Conservation (phyloP, 2,113 vertebrate genomes). For the Cnemophilus loriae region DNA sequence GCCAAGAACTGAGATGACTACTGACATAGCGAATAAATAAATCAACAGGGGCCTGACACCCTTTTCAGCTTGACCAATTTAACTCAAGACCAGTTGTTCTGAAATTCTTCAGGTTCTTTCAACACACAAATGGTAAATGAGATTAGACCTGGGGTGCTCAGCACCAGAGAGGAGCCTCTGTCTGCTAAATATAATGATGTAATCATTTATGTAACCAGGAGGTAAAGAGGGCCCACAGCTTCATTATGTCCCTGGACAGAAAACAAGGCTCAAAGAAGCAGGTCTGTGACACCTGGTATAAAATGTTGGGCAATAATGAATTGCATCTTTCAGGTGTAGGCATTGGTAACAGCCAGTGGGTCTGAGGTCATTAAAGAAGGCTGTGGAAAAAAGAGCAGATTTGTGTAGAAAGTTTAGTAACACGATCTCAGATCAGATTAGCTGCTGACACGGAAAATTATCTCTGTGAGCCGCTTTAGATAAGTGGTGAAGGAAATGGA, state of each 20-base stretch:
- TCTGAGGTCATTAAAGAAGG: background rate
- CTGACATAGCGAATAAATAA: background rate
- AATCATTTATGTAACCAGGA: background rate
- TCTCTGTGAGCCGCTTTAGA: background rate
- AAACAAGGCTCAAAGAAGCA: background rate
- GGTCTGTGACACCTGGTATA: background rate
- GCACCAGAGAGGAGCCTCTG: background rate
- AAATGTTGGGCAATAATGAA: background rate
- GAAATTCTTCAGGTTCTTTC: constrained; percentile 27
- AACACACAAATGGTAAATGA: background rate
- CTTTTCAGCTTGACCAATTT: background rate
- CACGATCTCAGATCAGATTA: background rate
- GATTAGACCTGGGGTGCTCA: background rate
- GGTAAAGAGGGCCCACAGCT: background rate
- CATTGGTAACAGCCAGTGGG: background rate
- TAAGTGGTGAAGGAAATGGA: background rate
- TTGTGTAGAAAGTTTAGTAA: background rate
- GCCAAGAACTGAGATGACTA: background rate
- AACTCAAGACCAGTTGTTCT: background rate
- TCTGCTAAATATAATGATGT: background rate
- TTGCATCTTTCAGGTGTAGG: background rate
- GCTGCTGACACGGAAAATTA: constrained; percentile 5
- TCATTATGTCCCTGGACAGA: background rate
- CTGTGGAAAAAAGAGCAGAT: background rate
- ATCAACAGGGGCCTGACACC: background rate